phyloP scores from a whole-genome alignment of 1,140 invertebrate genomes.

The Andricus grossulariae region DNA sequence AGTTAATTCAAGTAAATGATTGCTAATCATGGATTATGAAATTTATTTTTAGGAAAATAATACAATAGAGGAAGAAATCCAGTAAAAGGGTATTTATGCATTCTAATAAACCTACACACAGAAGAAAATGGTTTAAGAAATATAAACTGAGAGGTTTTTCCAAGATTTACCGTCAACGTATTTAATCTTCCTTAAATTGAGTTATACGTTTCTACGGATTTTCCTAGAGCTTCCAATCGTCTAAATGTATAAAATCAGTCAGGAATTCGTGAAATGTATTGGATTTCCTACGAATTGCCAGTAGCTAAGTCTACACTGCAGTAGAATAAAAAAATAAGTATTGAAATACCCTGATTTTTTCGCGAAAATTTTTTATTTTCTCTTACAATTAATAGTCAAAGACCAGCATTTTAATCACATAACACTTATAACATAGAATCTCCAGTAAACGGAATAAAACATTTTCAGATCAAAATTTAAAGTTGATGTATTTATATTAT shows the following conservation, averaged over 20 bases:
- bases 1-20: too few relatives aligned
- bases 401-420: too few relatives aligned
- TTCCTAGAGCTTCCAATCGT: background rate
- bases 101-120: constrained; percentile 1
- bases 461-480: too few relatives aligned
- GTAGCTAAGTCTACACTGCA: too few relatives aligned
- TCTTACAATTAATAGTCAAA: too few relatives aligned
- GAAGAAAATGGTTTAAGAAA: background rate
- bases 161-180: background rate
- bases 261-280: background rate
- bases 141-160: constrained; percentile 13
- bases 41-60: background rate
- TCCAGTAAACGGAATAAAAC: too few relatives aligned
- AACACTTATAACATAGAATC: too few relatives aligned
- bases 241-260: constrained; percentile 1
- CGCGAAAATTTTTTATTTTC: too few relatives aligned
- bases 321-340: too few relatives aligned
- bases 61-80: background rate
- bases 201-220: background rate
- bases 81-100: background rate
- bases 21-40: too few relatives aligned
- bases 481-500: too few relatives aligned
- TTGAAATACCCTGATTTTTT: too few relatives aligned
- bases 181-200: constrained; percentile 12
- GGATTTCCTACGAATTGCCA: background rate